These are phyloP conservation scores for Tychaedon coryphoeus DNA, from an alignment of 2,113 vertebrate species.

Conservation along the genomic window DNA sequence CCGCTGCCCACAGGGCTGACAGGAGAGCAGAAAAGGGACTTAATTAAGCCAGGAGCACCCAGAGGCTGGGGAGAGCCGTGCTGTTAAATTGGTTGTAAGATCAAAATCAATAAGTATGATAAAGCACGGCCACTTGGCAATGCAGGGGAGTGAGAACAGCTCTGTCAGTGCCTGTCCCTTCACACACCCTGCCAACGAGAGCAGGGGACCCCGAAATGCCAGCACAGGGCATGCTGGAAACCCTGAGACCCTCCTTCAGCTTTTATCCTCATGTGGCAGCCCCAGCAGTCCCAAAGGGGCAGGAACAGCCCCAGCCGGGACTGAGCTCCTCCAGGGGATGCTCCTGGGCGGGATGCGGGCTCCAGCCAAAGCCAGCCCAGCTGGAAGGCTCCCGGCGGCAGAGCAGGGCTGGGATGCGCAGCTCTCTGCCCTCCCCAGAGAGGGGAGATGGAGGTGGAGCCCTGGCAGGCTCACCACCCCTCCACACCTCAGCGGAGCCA, in stretches of 20 bases:
- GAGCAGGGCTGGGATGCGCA: fast-evolving
- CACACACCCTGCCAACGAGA: fast-evolving
- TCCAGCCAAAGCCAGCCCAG: neutral
- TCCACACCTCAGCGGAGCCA: neutral
- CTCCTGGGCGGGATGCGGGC: neutral
- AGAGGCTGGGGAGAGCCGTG: neutral
- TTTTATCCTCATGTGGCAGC: fast-evolving
- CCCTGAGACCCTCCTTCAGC: neutral
- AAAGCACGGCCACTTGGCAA: neutral
- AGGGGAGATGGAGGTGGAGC: neutral
- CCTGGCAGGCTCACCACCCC: neutral
- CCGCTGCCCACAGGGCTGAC: neutral
- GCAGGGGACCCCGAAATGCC: neutral
- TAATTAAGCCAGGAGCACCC: constrained; percentile 8
- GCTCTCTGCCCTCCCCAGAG: neutral
- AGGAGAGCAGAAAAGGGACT: neutral
- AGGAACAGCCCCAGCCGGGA: neutral
- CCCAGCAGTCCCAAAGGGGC: neutral
- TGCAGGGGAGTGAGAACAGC: neutral
- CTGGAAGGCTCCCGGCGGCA: neutral
- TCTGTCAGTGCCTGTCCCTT: neutral
- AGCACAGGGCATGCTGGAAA: fast-evolving
- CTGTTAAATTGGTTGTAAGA: constrained; percentile 7
- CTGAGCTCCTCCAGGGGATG: neutral
- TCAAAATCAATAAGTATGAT: neutral